A percentile compares a stretch with the other conserved stretches of the same genome.
Conservation (phyloP, 2,797 vertebrate genomes). For the Rhynchotus rufescens region DNA sequence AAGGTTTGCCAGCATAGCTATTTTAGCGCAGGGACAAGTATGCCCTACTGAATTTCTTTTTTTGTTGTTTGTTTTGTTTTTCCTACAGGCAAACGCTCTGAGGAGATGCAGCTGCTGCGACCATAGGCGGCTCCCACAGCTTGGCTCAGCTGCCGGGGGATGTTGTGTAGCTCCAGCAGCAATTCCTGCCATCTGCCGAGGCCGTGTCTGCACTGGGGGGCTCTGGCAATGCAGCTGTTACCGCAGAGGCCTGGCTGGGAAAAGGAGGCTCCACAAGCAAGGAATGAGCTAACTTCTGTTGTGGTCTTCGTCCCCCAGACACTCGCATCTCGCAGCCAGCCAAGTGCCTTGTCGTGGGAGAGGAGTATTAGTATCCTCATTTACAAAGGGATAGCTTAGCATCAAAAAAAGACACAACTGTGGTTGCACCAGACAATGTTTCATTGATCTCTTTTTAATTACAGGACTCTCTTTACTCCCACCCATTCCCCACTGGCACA, state of each 20-base stretch:
- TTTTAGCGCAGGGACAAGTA: not conserved
- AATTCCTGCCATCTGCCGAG: not conserved
- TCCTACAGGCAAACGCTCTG: not conserved
- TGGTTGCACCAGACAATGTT: not conserved
- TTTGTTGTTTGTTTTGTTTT: no score
- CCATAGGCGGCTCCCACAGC: not conserved
- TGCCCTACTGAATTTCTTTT: not conserved
- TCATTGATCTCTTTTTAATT: slow-evolving; percentile 21
- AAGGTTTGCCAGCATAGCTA: not conserved
- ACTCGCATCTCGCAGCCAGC: not conserved
- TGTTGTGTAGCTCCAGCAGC: not conserved
- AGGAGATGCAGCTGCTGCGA: not conserved
- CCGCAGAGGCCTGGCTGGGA: not conserved
- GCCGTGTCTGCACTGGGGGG: not conserved
- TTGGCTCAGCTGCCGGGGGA: not conserved
- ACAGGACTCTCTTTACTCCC: slow-evolving; percentile 3
- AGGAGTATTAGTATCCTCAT: not conserved
- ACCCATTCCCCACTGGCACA: not conserved
- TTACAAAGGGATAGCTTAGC: not conserved
- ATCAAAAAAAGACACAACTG: not conserved
- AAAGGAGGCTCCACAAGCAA: not conserved
- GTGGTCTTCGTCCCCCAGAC: not conserved
- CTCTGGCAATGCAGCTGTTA: not conserved
- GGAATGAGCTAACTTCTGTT: not conserved
- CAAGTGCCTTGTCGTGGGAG: not conserved